phyloP scores from a whole-genome alignment of 2,888 invertebrate species.

The Arenicola marina region DNA sequence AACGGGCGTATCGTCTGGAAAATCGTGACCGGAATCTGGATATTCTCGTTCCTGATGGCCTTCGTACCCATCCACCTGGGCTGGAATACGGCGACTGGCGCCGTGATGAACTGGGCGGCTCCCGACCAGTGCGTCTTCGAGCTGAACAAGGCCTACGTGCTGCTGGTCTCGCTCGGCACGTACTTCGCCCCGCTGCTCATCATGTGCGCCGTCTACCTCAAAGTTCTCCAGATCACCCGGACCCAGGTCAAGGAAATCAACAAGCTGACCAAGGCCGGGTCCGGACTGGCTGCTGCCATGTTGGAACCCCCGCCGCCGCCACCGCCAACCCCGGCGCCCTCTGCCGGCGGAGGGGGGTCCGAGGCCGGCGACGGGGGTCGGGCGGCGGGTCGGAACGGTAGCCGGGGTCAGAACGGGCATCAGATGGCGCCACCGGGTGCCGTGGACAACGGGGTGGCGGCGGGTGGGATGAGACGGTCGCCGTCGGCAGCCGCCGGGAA shows the following conservation, averaged over 20 bases:
- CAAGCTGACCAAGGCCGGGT: slow-evolving; percentile 17
- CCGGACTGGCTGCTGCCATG: neutral
- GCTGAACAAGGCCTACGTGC: slow-evolving; percentile 31
- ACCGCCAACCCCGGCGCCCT: neutral
- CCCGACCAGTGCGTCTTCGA: slow-evolving; percentile 27
- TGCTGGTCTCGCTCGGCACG: slow-evolving; percentile 30
- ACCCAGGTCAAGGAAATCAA: slow-evolving; percentile 35
- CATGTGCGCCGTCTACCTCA: slow-evolving; percentile 33
- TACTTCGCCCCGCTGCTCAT: slow-evolving; percentile 33
- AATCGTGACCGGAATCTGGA: slow-evolving; percentile 29
- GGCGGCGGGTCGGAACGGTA: no score
- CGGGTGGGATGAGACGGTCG: neutral
- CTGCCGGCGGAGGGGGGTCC: no score
- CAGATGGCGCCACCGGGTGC: no score
- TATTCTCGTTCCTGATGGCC: slow-evolving; percentile 33
- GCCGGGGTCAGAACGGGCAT: no score
- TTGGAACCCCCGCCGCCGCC: neutral
- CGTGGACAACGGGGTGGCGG: neutral
- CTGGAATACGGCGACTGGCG: slow-evolving; percentile 30
- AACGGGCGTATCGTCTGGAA: slow-evolving; percentile 19
- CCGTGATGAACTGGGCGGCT: slow-evolving; percentile 22
- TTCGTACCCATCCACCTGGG: slow-evolving; percentile 37
- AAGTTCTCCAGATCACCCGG: slow-evolving; percentile 27
- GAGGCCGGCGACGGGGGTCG: no score
- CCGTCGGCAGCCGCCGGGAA: neutral